Base-by-base conservation (phyloP, 2,113 vertebrate species). In the Zosterops japonicus region DNA sequence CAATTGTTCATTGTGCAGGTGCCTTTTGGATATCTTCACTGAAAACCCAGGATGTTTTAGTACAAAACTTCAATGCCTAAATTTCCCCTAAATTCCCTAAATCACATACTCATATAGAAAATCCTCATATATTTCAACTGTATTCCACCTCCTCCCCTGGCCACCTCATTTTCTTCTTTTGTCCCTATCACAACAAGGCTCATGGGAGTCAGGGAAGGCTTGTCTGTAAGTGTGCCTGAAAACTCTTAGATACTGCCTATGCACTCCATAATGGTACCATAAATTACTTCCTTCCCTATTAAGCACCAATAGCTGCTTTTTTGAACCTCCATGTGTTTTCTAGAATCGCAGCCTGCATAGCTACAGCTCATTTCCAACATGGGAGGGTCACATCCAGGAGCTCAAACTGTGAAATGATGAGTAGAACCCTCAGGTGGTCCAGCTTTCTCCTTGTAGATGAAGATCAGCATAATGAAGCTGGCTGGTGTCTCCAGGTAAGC, bases 381-480 rank as follows among this genome's bases (percentile, higher is more conserved):
- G n/a, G 53, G 24, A 87, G 14, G 84, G 14, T 29, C 35, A 44
- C 31, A 28, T 68, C 42, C 57, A 69, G 64, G 70, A 93, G 44
- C 53, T 69, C 74, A 4, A 78, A 87, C 74, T 96, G 96, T 39
- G 67, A 96, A 72, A 97, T 87, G 96, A 97, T 47, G 77, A 78
- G 44, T 39, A 71, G 36, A 94, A 12, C 64, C 93, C 84, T 72
- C 96, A 52, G 96, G 95, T 93, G 94, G 97, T 87, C 77, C 97
- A 75, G 97, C 16, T 35, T 93, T 68, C 47, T 94, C 90, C 97
- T 95, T 64, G 96, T 95, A 97, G 95, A 97, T 64, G 96, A 98
- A 68, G 97, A 98, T 78, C 96, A 97, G 78, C 98, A 96, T 90
- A 97, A 97, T 64, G 89, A 98, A 97, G 97, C 97, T 95, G 98